Evolutionary conservation across 1,140 invertebrate species (phyloP).

Genomic region (Drosophila ogumai): DNA sequence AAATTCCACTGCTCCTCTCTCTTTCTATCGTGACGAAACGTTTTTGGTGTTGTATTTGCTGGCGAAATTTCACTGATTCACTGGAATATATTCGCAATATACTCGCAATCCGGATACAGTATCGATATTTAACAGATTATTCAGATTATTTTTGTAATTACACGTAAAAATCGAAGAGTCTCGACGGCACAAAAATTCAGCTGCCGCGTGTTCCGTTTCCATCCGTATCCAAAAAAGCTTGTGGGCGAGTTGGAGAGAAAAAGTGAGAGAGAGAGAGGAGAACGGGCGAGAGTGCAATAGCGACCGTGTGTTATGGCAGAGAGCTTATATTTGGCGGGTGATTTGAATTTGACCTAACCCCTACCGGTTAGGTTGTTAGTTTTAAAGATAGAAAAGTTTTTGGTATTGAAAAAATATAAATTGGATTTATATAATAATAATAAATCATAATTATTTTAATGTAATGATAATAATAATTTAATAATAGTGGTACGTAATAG

Average conservation of each 20-base stretch:
- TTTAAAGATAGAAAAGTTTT: background rate
- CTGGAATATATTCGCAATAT: slow-evolving; percentile 42
- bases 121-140: slow-evolving; percentile 2
- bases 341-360: slow-evolving; percentile 32
- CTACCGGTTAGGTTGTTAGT: background rate
- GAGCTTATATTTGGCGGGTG: slow-evolving; percentile 12
- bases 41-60: slow-evolving; percentile 35
- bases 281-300: background rate
- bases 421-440: too few species aligned
- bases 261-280: slow-evolving; percentile 3
- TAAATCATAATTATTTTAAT: too few species aligned
- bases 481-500: too few species aligned
- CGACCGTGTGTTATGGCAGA: background rate
- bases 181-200: slow-evolving; percentile 61
- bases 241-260: too few species aligned
- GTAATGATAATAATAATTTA: too few species aligned
- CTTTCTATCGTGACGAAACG: slow-evolving; percentile 64
- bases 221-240: slow-evolving; percentile 41
- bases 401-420: too few species aligned
- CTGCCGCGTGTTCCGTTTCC: slow-evolving; percentile 36
- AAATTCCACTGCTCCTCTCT: slow-evolving; percentile 60
- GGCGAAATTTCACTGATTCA: slow-evolving; percentile 26
- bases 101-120: slow-evolving; percentile 8
- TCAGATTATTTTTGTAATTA: slow-evolving; percentile 20
- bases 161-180: slow-evolving; percentile 51